phyloP scores from a whole-genome alignment of 1,140 invertebrate genomes.

The Drosophila kikkawai region DNA sequence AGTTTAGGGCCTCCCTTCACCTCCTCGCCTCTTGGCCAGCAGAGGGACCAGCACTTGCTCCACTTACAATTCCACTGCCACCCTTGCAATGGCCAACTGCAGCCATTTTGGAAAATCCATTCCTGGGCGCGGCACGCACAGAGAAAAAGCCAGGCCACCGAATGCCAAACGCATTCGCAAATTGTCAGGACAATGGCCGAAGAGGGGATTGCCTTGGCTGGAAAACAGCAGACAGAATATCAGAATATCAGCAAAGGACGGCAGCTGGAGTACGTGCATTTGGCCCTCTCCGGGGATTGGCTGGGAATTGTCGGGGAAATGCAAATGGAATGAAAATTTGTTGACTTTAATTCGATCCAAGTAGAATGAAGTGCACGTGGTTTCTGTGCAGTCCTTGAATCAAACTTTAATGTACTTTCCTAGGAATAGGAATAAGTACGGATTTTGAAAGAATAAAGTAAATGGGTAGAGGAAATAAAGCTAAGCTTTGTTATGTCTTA shows the following conservation, averaged over 20 bases:
- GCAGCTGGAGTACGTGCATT: conserved; percentile 29
- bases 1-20: conserved; percentile 21
- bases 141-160: conserved; percentile 29
- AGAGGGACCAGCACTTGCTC: neutral
- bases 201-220: conserved; percentile 38
- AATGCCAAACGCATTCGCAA: conserved; percentile 47
- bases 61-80: conserved; percentile 8
- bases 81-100: conserved; percentile 3
- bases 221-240: conserved; percentile 16
- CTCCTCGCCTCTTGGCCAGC: neutral
- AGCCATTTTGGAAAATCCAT: conserved; percentile 35
- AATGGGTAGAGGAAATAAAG: neutral
- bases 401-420: neutral
- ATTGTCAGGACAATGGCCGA: conserved; percentile 49
- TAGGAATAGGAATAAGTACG: too few relatives aligned
- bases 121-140: conserved; percentile 49
- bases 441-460: neutral
- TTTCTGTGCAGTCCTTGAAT: neutral
- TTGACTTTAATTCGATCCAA: conserved; percentile 11
- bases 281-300: conserved; percentile 8
- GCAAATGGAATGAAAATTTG: conserved; percentile 23
- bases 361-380: conserved; percentile 1
- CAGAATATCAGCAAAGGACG: conserved; percentile 4
- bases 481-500: neutral
- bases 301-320: conserved; percentile 14